These are phyloP conservation scores for Procambarus virginalis DNA, from an alignment of 1,140 invertebrate species.

Conservation along the genomic window DNA sequence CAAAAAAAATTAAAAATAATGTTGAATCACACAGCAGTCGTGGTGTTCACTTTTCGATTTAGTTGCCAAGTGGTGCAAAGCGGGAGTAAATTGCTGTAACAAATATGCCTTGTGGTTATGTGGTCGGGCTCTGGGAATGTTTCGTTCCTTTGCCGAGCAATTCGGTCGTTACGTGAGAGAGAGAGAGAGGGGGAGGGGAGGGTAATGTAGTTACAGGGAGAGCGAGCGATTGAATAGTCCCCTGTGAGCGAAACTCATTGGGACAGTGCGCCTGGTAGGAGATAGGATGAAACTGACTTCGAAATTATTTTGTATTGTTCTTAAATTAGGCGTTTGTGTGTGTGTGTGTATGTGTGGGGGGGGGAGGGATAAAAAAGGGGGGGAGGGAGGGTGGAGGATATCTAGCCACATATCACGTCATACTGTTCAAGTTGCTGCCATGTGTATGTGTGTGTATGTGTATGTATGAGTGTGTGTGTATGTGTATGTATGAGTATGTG, in stretches of 20 bases:
- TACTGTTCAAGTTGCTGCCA: not conserved
- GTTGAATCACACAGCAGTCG: no score
- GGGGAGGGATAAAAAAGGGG: not conserved
- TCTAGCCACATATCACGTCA: not conserved
- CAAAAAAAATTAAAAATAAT: no score
- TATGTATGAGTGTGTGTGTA: no score
- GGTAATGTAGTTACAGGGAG: not conserved
- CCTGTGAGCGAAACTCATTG: constrained; percentile 9
- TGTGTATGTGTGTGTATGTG: not conserved
- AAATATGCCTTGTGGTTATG: constrained; percentile 46
- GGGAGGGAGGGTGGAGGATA: not conserved
- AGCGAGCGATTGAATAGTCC: no score
- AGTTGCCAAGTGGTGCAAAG: not conserved
- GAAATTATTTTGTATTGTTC: constrained; percentile 43
- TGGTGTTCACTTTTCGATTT: no score
- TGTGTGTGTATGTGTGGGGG: not conserved
- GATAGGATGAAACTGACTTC: no score
- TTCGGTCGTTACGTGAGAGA: no score
- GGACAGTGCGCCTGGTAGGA: not conserved
- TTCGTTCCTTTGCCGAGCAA: not conserved
- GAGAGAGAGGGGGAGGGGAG: not conserved
- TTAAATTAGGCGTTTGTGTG: not conserved
- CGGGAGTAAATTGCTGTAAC: constrained; percentile 29
- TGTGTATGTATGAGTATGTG: no score
- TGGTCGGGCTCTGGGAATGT: not conserved